Base-by-base conservation (phyloP, 2,888 invertebrate genomes). In the Drosophila conformis region DNA sequence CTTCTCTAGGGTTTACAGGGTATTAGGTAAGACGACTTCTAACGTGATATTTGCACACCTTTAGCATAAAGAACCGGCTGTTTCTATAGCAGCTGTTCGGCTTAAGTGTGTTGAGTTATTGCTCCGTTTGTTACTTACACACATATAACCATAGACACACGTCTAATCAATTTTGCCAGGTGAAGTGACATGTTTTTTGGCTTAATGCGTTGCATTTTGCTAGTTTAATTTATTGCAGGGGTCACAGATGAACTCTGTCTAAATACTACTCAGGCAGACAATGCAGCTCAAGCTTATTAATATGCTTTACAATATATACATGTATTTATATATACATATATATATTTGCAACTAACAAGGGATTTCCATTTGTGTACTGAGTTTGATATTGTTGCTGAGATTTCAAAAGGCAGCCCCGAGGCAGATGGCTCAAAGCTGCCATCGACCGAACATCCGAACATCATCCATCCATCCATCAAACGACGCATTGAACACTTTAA, bases 401-500 rank as follows among this genome's bases (percentile, higher is more conserved):
- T 69, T 60, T 46, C 25, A 46, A 54, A 58, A 35, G 48, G 27
- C 21, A 36, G 35, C 56, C 48, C 18, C 10, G 3, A 29, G 49
- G 63, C 77, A 29, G 46, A 36, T 11, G 25, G 48, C 35, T 21
- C 33, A 48, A 54, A 40, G 13, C 49, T 40, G n/a, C 48, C 35
- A 27, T 33, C 13, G 31, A 71, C 49, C 72, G 21, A 68, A 25
- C 25, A 46, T 71, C 49, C 72, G 21, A 68, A 25, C 21, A 46
- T 25, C 21, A 25, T 56, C 38, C 38, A 35, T 35, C 52, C 48
- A 64, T 75, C 77, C 53, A 57, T 67, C 69, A 61, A 61, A 40
- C 46, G 56, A 62, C 66, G 72, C 69, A 56, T 57, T 61, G 72
- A 83, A 73, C 73, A 82, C 77, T 87, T 85, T 77, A 80, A 85